Conservation (phyloP, 2,888 invertebrate species). For the Muscina levida region DNA sequence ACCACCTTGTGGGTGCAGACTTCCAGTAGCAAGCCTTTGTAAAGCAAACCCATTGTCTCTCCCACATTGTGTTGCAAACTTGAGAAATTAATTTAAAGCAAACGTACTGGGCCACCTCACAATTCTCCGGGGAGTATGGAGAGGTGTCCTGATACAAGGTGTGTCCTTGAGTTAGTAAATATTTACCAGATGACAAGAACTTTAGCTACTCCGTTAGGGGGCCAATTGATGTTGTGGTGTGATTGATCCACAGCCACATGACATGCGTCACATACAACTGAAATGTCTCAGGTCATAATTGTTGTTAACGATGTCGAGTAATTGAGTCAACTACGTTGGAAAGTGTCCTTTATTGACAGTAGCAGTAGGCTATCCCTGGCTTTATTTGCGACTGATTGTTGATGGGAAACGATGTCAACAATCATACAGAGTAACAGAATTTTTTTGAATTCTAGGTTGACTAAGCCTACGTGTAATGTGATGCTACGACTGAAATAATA, state of each 20-base stretch:
- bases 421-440: too few relatives aligned
- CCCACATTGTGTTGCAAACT: slow-evolving; percentile 44
- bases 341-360: too few relatives aligned
- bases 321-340: too few relatives aligned
- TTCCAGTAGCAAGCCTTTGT: background rate
- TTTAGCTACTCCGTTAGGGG: slow-evolving; percentile 7
- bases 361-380: too few relatives aligned
- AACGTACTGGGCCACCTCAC: slow-evolving; percentile 38
- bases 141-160: slow-evolving; percentile 25
- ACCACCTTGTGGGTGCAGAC: too few relatives aligned
- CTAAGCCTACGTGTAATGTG: too few relatives aligned
- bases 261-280: slow-evolving; percentile 2
- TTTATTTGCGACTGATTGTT: too few relatives aligned
- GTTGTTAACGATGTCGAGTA: too few relatives aligned
- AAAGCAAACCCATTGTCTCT: slow-evolving; percentile 20
- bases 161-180: slow-evolving; percentile 48
- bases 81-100: slow-evolving; percentile 55
- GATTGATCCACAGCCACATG: background rate
- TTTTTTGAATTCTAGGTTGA: too few relatives aligned
- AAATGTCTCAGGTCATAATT: slow-evolving; percentile 33
- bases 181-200: slow-evolving; percentile 45
- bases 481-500: too few relatives aligned
- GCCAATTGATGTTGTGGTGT: slow-evolving; percentile 4
- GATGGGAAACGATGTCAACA: too few relatives aligned
- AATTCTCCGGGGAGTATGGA: slow-evolving; percentile 2